Evolutionary conservation across 2,888 invertebrate species (phyloP), one percentile per base, ranked within the genome.

Genomic region (Coremacera marginata): DNA sequence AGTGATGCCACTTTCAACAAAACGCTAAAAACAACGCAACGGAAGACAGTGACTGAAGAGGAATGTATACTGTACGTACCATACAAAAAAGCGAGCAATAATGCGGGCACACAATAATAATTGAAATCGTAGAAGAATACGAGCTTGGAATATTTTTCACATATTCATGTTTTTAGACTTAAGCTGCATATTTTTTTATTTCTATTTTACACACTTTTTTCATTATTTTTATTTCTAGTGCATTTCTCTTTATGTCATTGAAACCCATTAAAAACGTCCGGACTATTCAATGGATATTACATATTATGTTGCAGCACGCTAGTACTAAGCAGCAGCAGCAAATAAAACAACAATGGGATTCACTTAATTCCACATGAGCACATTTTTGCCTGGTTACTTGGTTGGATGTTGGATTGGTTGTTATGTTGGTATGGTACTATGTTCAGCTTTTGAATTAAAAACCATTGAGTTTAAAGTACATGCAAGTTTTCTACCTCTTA

Each of bases 171-270:
- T 49, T 16, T n/a, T 67, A 11, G 3, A 4, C 31, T 3, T 31
- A 44, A 11, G 44, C 44, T 44, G 11, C 11, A 11, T 37, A 1
- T 57, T 57, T 57, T 57, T 25, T 22, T 57, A 9, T 57, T 25
- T 57, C 4, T n/a, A 34, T 31, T 70, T 70, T 70, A 27, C 70
- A 70, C 70, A 57, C 25, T 49, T 57, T 57, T n/a, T 44, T 71
- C 57, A 57, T 55, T 74, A 67, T 67, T 31, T 31, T 31, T 37
- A 52, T 57, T 65, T 65, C 51, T n/a, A 82, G 80, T 82, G 80
- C 80, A 81, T 81, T 82, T 81, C 80, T 44, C 44, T 44, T 44
- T 84, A 84, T 87, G 87, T 86, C 87, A 86, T 85, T 86, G 87
- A 87, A 84, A 87, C 80, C 79, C 84, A 65, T 74, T 65, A 34